phyloP scores from a whole-genome alignment of 1,140 invertebrate genomes.

The Drosophila yakuba region DNA sequence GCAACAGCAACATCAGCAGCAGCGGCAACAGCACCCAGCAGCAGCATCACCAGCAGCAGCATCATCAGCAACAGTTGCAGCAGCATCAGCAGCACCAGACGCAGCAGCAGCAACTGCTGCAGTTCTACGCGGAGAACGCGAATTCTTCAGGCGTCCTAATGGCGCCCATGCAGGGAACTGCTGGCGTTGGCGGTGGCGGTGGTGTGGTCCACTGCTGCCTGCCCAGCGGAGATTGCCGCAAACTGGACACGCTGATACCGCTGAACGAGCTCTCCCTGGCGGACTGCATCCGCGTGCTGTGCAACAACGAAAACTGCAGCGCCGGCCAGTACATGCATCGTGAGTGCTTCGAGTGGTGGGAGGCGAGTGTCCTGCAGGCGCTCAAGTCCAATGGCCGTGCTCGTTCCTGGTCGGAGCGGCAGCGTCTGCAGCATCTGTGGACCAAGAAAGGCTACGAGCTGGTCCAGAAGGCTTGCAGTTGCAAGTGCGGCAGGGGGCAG shows the following conservation, averaged over 20 bases:
- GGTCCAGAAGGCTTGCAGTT: slow-evolving; percentile 94
- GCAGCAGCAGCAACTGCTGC: slow-evolving; percentile 56
- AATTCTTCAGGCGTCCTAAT: slow-evolving; percentile 33
- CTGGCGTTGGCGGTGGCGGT: slow-evolving; percentile 25
- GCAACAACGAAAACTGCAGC: slow-evolving; percentile 96
- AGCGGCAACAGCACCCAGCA: slow-evolving; percentile 37
- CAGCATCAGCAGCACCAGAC: slow-evolving; percentile 49
- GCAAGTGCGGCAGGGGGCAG: slow-evolving; percentile 95
- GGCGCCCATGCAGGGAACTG: slow-evolving; percentile 66
- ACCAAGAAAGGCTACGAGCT: slow-evolving; percentile 98
- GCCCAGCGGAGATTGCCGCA: slow-evolving; percentile 91
- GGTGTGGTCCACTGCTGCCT: slow-evolving; percentile 89
- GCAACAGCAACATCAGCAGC: slow-evolving; percentile 57
- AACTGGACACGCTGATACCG: slow-evolving; percentile 88
- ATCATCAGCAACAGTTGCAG: slow-evolving; percentile 27
- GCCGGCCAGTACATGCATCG: slow-evolving; percentile 96
- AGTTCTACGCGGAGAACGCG: slow-evolving; percentile 28
- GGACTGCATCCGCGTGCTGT: slow-evolving; percentile 94
- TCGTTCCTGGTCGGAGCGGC: slow-evolving; percentile 96
- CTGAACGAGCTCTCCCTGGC: slow-evolving; percentile 91
- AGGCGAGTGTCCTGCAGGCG: slow-evolving; percentile 93
- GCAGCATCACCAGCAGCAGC: slow-evolving; percentile 46
- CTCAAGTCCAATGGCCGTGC: slow-evolving; percentile 95
- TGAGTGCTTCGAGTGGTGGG: slow-evolving; percentile 97
- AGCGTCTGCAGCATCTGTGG: slow-evolving; percentile 97